A percentile compares a stretch with the other conserved stretches of the same genome.
Evolutionary conservation across 2,888 invertebrate genomes (phyloP).

Genomic region (Boloria selene): DNA sequence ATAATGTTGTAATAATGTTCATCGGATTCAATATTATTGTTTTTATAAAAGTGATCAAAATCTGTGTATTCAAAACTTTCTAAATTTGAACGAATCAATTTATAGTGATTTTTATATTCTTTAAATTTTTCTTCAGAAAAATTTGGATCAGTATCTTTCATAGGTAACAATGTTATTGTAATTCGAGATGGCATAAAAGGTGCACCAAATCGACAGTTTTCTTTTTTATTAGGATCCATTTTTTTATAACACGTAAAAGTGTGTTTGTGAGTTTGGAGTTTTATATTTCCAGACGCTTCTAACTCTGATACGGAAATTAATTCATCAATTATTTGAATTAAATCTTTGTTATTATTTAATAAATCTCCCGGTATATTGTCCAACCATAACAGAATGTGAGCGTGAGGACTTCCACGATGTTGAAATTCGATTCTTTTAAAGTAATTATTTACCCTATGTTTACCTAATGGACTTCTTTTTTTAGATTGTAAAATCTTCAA

Average conservation of each 20-base stretch:
- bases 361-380: not conserved
- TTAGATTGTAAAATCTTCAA: conserved; percentile 48
- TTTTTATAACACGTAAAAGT: not conserved
- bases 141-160: conserved; percentile 47
- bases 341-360: no score
- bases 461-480: conserved; percentile 35
- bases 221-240: not conserved
- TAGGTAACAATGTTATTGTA: conserved; percentile 50
- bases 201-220: conserved; percentile 45
- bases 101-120: not conserved
- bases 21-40: not conserved
- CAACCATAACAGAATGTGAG: conserved; percentile 3
- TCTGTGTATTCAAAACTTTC: not conserved
- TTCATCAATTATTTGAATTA: no score
- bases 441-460: conserved; percentile 46
- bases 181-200: conserved; percentile 52
- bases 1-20: not conserved
- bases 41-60: conserved; percentile 3
- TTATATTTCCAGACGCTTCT: no score
- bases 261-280: not conserved
- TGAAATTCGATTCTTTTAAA: conserved; percentile 54
- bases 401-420: not conserved
- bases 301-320: no score
- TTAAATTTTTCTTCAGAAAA: not conserved
- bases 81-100: not conserved